A percentile compares a stretch with the other conserved stretches of the same genome.
phyloP scores from a whole-genome alignment of 2,113 vertebrate genomes.

The Dissostichus mawsoni region DNA sequence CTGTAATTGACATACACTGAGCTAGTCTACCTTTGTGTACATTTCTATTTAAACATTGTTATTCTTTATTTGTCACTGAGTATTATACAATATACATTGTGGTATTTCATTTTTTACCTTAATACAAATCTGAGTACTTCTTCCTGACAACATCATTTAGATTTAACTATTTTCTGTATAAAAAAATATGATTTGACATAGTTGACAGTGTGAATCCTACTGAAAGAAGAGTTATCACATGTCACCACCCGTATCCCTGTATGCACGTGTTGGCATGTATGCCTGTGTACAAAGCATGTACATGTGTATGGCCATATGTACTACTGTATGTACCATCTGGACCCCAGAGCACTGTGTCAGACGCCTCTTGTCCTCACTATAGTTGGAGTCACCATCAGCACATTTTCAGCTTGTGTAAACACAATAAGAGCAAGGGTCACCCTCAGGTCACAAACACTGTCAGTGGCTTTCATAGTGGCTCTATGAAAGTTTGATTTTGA shows the following conservation, averaged over 20 bases:
- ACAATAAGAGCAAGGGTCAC: constrained; percentile 69
- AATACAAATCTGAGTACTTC: background rate
- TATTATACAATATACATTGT: no score
- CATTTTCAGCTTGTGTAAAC: constrained; percentile 75
- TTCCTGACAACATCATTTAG: background rate
- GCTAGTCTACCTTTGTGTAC: no score
- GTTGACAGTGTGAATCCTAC: background rate
- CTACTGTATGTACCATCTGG: constrained; percentile 20
- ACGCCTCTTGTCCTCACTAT: constrained; percentile 46
- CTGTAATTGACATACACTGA: no score
- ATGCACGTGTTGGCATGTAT: background rate
- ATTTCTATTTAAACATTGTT: no score
- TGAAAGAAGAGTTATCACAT: background rate
- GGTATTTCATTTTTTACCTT: background rate
- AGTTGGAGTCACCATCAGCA: constrained; percentile 71
- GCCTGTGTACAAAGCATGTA: background rate
- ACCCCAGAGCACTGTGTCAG: constrained; percentile 14
- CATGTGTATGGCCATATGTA: background rate
- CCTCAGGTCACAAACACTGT: constrained; percentile 44
- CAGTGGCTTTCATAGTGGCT: constrained; percentile 38
- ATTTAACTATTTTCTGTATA: background rate
- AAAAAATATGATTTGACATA: background rate
- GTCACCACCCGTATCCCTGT: background rate
- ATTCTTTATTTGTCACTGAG: no score
- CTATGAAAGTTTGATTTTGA: constrained; percentile 50